Percentiles rank a stretch among this genome's conserved stretches.
Conservation (phyloP, 2,797 vertebrate species). For the Pipistrellus nathusii region DNA sequence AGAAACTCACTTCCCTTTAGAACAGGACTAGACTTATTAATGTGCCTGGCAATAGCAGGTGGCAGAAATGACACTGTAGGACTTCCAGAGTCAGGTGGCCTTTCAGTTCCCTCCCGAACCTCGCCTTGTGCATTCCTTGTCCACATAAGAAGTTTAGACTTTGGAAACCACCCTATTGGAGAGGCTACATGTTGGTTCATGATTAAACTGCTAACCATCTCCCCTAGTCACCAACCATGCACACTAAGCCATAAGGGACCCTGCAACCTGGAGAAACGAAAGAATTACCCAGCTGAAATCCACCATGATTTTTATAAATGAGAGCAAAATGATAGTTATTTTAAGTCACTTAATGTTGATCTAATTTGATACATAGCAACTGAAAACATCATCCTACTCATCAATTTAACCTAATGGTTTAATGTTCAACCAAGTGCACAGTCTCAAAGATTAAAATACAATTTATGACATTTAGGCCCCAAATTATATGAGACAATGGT, state of each 20-base stretch:
- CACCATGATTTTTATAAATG: background rate
- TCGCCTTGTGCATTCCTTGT: background rate
- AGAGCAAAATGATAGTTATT: background rate
- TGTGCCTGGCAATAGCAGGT: background rate
- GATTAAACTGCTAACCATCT: background rate
- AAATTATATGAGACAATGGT: background rate
- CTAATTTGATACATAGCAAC: background rate
- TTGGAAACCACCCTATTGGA: background rate
- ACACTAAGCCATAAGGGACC: background rate
- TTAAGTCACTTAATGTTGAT: background rate
- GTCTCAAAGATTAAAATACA: background rate
- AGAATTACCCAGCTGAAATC: background rate
- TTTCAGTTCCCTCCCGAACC: background rate
- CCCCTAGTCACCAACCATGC: too few relatives aligned
- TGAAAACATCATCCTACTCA: background rate
- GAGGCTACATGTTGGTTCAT: background rate
- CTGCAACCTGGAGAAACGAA: background rate
- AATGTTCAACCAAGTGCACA: background rate
- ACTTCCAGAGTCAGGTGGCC: background rate
- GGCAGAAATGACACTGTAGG: background rate
- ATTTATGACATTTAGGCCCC: background rate
- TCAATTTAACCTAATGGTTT: background rate
- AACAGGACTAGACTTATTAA: background rate
- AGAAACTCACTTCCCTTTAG: background rate
- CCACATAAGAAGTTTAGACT: background rate